Evolutionary conservation across 2,113 vertebrate genomes (phyloP), one percentile per base, ranked within the genome.

Genomic region (Romanogobio albipinnatus): DNA sequence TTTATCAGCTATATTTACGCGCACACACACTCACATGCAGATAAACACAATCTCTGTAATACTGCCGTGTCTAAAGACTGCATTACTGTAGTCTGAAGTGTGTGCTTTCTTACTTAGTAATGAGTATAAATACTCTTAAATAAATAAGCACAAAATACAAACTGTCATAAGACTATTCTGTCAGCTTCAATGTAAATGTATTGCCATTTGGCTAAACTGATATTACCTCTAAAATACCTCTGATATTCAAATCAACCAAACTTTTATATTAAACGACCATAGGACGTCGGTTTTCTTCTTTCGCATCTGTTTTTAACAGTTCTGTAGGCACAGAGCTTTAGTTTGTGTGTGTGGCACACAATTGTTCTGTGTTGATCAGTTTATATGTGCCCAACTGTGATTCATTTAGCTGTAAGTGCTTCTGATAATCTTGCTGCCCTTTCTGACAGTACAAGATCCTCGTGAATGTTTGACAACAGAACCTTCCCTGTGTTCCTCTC

Each of bases 11-110:
- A 33, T 19, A 17, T 47, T 11, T 68, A 24, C 22, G 64, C 36
- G 15, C 85, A 47, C 62, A 24, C 29, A 85, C 79, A 43, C 66
- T 11, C 19, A 3, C 39, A 6, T 5, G 11, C 39, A 84, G 59
- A 84, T 45, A 49, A n/a, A 70, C 81, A 78, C 64, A 84, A 59
- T n/a, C 76, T 70, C 49, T 70, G 86, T 83, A 19, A 83, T 62
- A 45, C n/a, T 43, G 24, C 59, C 66, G 15, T 43, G 45, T 29
- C 29, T 66, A 53, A 84, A 76, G 22, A 64, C 56, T 36, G 45
- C 19, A 15, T 53, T 33, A 45, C 68, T 33, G n/a, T 78, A 39
- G 19, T 77, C 29, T 29, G 29, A 39, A 61, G 15, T 43, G 22
- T 43, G 33, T 43, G 33, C 47, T 53, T 29, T 76, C 51, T 58